Conservation (phyloP, 2,888 invertebrate genomes). For the Clivina fossor region DNA sequence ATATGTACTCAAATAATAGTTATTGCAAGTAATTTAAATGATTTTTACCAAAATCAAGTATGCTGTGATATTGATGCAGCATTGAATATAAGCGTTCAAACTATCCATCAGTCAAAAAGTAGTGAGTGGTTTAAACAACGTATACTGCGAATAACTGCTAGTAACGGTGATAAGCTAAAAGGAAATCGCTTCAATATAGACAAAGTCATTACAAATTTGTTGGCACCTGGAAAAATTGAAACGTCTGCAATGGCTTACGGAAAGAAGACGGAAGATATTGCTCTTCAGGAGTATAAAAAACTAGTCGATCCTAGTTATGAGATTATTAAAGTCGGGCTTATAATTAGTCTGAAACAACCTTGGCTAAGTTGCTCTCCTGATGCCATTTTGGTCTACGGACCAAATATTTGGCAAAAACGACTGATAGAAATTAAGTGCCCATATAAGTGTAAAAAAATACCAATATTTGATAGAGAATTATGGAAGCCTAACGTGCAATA, state of each 20-base stretch:
- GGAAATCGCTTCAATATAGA: constrained; percentile 35
- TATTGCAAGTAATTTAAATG: constrained; percentile 23
- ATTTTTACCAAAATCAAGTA: constrained; percentile 32
- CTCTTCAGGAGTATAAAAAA: constrained; percentile 35
- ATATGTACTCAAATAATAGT: constrained; percentile 20
- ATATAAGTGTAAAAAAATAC: constrained; percentile 31
- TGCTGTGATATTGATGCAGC: constrained; percentile 29
- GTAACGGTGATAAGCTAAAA: constrained; percentile 37
- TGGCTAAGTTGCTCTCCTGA: constrained; percentile 40
- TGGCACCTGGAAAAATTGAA: constrained; percentile 26
- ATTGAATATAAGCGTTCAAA: constrained; percentile 31
- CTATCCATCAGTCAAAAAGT: constrained; percentile 33
- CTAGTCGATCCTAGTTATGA: constrained; percentile 26
- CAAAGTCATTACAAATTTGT: constrained; percentile 34
- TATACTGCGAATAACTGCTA: constrained; percentile 35
- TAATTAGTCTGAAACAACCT: constrained; percentile 35
- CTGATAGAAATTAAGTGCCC: constrained; percentile 40
- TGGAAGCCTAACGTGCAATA: constrained; percentile 28
- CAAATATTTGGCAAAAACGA: constrained; percentile 37
- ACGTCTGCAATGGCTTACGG: constrained; percentile 36
- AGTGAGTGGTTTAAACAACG: constrained; percentile 33
- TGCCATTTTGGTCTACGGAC: constrained; percentile 35
- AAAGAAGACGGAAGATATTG: constrained; percentile 36
- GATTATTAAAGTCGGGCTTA: constrained; percentile 37
- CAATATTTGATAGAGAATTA: constrained; percentile 23